These are phyloP conservation scores for Grallaria varia DNA, from an alignment of 2,113 vertebrate genomes.

Conservation along the genomic window DNA sequence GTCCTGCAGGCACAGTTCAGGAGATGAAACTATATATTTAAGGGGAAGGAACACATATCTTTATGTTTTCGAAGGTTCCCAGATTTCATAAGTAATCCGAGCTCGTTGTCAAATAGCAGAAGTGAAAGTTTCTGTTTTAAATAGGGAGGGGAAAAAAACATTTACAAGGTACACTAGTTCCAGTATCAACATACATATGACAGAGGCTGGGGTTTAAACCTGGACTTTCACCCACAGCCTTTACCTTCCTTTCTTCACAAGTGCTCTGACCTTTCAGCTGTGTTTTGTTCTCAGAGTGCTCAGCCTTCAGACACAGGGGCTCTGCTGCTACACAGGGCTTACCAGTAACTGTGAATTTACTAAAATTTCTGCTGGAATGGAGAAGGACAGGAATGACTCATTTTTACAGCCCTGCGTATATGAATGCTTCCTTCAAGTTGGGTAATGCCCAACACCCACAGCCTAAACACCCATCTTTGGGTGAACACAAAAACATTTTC, in stretches of 20 bases:
- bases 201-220: not conserved
- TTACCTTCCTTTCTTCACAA: not conserved
- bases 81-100: not conserved
- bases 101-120: not conserved
- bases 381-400: not conserved
- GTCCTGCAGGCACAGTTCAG: not conserved
- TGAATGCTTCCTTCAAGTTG: not conserved
- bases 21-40: not conserved
- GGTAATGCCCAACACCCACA: not conserved
- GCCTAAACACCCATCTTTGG: not conserved
- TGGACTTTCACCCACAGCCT: not conserved
- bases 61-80: not conserved
- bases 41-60: not conserved
- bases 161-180: accelerated
- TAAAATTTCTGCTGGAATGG: not conserved
- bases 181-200: not conserved
- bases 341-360: not conserved
- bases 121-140: conserved; percentile 1
- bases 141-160: not conserved
- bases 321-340: not conserved
- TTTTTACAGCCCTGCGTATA: not conserved
- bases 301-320: accelerated
- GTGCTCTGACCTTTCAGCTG: not conserved
- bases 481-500: not conserved
- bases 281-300: not conserved